These are phyloP conservation scores for Brachystomella parvula DNA, from an alignment of 1,140 invertebrate genomes.

Conservation along the genomic window DNA sequence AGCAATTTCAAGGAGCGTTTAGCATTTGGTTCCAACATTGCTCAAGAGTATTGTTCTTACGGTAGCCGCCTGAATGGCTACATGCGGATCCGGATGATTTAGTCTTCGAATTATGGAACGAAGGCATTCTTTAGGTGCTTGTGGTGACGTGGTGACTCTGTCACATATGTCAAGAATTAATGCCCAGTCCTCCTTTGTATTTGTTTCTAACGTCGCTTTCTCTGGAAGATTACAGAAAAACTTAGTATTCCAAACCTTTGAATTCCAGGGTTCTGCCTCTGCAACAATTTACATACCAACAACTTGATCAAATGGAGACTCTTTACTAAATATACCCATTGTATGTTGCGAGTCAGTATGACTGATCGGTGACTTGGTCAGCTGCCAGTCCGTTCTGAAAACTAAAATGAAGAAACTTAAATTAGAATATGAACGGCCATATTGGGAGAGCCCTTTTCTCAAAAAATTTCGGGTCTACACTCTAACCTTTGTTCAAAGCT, in stretches of 20 bases:
- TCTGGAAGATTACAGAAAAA: slow-evolving; percentile 54
- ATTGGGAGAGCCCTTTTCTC: too few species aligned
- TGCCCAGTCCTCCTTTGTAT: slow-evolving; percentile 85
- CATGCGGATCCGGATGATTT: slow-evolving; percentile 84
- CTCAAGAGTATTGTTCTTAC: slow-evolving; percentile 46
- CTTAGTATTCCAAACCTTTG: neutral
- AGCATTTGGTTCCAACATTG: neutral
- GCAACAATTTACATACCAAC: slow-evolving; percentile 55
- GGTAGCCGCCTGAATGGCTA: slow-evolving; percentile 81
- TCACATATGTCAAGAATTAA: slow-evolving; percentile 92
- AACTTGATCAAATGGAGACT: slow-evolving; percentile 61
- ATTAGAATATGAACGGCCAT: too few species aligned
- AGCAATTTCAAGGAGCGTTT: slow-evolving; percentile 38
- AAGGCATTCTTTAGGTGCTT: slow-evolving; percentile 76
- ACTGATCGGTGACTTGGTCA: too few species aligned
- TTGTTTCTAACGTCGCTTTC: slow-evolving; percentile 88
- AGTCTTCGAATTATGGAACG: slow-evolving; percentile 77
- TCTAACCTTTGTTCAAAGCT: too few species aligned
- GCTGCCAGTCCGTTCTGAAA: too few species aligned
- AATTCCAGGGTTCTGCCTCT: neutral
- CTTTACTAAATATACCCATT: slow-evolving; percentile 60
- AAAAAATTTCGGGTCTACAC: too few species aligned
- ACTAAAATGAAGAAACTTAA: too few species aligned
- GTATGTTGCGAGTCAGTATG: too few species aligned
- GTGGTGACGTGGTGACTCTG: slow-evolving; percentile 63